These are phyloP conservation scores for Reticulitermes lucifugus DNA, from an alignment of 2,888 invertebrate species.

Conservation along the genomic window DNA sequence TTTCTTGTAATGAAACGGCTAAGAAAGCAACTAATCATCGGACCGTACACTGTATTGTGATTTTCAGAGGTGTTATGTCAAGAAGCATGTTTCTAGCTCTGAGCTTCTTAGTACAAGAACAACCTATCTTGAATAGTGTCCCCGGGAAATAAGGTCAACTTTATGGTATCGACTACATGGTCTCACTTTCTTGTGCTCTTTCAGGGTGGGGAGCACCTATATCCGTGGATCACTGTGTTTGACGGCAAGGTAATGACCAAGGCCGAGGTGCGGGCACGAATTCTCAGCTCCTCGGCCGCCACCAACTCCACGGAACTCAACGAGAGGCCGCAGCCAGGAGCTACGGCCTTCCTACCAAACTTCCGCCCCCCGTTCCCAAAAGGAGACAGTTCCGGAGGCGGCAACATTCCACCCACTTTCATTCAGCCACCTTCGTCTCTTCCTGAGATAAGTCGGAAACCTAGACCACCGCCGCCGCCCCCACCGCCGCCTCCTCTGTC, in stretches of 20 bases:
- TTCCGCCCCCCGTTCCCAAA: slow-evolving; percentile 26
- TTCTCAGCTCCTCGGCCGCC: slow-evolving; percentile 64
- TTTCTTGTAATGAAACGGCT: no score
- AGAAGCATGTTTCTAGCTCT: no score
- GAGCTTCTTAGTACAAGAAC: no score
- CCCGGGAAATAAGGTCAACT: background rate
- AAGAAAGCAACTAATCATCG: no score
- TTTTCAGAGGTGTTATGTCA: no score
- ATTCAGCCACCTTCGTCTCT: background rate
- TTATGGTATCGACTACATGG: background rate
- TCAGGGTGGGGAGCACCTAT: slow-evolving; percentile 75
- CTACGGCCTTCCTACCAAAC: slow-evolving; percentile 14
- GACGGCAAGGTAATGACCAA: slow-evolving; percentile 75
- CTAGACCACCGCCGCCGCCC: slow-evolving; percentile 26
- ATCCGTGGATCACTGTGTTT: slow-evolving; percentile 75
- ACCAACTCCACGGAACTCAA: slow-evolving; percentile 20
- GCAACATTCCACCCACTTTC: background rate
- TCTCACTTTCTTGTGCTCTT: slow-evolving; percentile 52
- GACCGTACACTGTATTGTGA: no score
- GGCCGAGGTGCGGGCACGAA: slow-evolving; percentile 75
- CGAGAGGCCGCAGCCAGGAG: slow-evolving; percentile 35
- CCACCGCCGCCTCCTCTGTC: slow-evolving; percentile 55
- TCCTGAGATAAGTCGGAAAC: slow-evolving; percentile 12
- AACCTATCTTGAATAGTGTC: no score
- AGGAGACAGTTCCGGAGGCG: background rate